phyloP scores from a whole-genome alignment of 1,140 invertebrate genomes.

The Diploscapter pachys region DNA sequence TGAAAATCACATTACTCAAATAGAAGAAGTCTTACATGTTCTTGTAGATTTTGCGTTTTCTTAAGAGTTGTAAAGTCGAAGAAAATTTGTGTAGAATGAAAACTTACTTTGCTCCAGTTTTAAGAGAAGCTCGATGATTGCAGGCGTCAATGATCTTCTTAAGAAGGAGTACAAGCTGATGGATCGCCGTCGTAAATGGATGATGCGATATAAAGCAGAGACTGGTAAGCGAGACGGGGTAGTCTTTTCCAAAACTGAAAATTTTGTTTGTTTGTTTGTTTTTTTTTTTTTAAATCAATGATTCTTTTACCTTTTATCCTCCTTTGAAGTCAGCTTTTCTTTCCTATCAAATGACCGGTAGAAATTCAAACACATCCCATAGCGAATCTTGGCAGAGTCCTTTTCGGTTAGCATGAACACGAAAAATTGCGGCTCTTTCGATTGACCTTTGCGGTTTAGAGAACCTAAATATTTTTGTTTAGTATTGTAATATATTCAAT shows the following conservation, averaged over 20 bases:
- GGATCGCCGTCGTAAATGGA: constrained; percentile 88
- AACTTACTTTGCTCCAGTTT: constrained; percentile 27
- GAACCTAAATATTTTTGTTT: background rate
- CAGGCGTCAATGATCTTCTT: constrained; percentile 30
- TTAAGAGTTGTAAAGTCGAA: background rate
- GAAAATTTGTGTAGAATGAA: background rate
- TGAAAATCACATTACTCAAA: too few relatives aligned
- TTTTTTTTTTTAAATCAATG: too few relatives aligned
- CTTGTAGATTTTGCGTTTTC: background rate
- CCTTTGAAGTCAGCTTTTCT: constrained; percentile 32
- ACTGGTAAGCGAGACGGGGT: constrained; percentile 79
- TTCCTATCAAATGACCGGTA: constrained; percentile 75
- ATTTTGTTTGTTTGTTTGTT: constrained; percentile 8
- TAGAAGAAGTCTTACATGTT: background rate
- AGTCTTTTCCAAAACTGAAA: constrained; percentile 30
- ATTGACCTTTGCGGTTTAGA: background rate
- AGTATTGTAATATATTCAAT: background rate
- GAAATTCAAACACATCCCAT: constrained; percentile 96
- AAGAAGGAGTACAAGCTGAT: constrained; percentile 32
- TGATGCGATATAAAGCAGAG: constrained; percentile 97
- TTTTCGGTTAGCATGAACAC: constrained; percentile 98
- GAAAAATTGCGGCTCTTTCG: constrained; percentile 69
- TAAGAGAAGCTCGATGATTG: constrained; percentile 19
- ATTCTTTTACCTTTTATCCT: constrained; percentile 18
- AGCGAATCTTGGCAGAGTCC: constrained; percentile 88